Evolutionary conservation across 2,888 invertebrate genomes (phyloP), one percentile per base, ranked within the genome.

Genomic region (Brachypterus glaber): DNA sequence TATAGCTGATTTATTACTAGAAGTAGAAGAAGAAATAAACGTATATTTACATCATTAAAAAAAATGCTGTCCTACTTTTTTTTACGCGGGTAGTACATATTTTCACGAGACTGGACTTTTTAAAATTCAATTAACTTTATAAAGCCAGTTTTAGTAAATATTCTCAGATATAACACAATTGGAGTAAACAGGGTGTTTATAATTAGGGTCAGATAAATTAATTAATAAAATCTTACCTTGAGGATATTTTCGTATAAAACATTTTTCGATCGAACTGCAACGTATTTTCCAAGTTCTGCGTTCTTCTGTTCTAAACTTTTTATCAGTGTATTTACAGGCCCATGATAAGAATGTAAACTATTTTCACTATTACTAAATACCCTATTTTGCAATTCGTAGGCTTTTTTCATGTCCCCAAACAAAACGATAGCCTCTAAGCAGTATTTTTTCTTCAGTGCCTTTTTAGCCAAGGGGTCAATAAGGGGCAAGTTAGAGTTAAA

Each of bases 381-480:
- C 26, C 52, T 48, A 18, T 64, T 64, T 41, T 77, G 72, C 33
- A 74, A 62, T 41, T 74, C 71, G 45, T 79, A 79, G 12, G 73
- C 68, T 7, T 71, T 68, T 5, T 73, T 63, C 31, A 81, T 59
- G 7, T 66, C 66, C 8, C 71, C 66, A 21, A 80, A 71, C 52
- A 75, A 73, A 13, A 63, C 58, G 2, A 85, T 74, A 59, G 89
- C 84, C 50, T 86, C 77, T 15, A 71, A 62, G 9, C 78, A 67
- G 48, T 88, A 84, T 30, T 74, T 62, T 7, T 80, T 71, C 64
- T 86, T 86, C 0, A 90, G 61, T 1, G 75, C 69, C 46, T 79
- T 75, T 62, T 89, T 89, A 40, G 82, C 77, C 0, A 87, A 78
- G 0, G 91, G 90, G 69, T 95, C 95, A 3, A 92, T 80, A 1